These are phyloP conservation scores for Balanococcus diminutus DNA, from an alignment of 2,888 invertebrate species.

Conservation along the genomic window DNA sequence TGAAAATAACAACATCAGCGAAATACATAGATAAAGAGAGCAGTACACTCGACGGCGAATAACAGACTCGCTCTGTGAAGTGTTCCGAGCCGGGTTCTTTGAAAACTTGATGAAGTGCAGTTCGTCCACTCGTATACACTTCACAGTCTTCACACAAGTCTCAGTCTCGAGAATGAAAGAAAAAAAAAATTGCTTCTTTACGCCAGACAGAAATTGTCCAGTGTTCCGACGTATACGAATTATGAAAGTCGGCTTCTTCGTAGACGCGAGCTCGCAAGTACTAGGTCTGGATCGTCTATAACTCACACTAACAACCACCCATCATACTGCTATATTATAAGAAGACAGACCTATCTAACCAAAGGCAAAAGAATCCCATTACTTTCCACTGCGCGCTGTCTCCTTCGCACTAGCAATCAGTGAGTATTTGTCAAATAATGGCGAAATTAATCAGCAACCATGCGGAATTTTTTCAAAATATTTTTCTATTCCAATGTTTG, in stretches of 20 bases:
- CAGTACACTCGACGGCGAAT: constrained; percentile 15
- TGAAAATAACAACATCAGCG: neutral
- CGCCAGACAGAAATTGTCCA: constrained; percentile 23
- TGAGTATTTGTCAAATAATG: neutral
- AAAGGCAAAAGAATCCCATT: neutral
- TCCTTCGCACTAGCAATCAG: too few species aligned
- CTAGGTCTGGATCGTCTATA: too few species aligned
- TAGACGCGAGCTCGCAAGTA: neutral
- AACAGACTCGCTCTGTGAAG: constrained; percentile 17
- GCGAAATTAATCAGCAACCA: neutral
- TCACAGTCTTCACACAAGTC: neutral
- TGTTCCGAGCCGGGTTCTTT: neutral
- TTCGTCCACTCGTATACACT: neutral
- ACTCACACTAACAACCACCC: too few species aligned
- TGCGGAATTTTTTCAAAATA: neutral
- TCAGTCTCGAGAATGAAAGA: neutral
- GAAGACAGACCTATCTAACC: neutral
- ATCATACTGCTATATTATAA: too few species aligned
- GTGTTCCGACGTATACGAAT: neutral
- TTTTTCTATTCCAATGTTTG: too few species aligned
- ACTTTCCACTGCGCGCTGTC: neutral
- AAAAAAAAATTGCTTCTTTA: constrained; percentile 1
- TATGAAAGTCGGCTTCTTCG: neutral
- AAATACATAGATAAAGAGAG: neutral
- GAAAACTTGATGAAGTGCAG: constrained; percentile 39